Evolutionary conservation across 2,113 vertebrate genomes (phyloP).

Genomic region (Rhynchopsitta pachyrhyncha): DNA sequence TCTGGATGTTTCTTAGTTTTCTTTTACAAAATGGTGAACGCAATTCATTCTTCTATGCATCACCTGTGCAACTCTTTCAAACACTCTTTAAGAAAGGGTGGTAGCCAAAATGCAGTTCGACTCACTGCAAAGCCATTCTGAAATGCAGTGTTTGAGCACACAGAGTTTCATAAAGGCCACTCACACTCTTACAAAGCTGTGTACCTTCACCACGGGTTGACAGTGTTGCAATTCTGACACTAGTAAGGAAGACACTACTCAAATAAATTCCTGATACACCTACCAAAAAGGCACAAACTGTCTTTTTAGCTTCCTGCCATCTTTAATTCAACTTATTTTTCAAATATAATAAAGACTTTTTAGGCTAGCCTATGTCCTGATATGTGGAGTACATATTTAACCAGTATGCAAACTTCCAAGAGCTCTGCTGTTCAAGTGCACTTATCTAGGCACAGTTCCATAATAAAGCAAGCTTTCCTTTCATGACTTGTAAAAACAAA

Average conservation of each 20-base stretch:
- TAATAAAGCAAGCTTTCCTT: not conserved
- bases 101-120: not conserved
- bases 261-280: not conserved
- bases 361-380: not conserved
- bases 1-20: not conserved
- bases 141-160: not conserved
- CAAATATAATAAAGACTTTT: not conserved
- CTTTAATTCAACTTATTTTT: not conserved
- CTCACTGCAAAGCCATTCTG: not conserved
- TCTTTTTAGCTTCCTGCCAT: not conserved
- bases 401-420: not conserved
- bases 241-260: not conserved
- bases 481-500: not conserved
- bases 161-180: not conserved
- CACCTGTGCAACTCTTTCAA: not conserved
- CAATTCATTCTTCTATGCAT: not conserved
- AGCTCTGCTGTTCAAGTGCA: not conserved
- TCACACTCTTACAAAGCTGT: not conserved
- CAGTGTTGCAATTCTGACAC: not conserved
- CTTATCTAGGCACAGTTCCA: not conserved
- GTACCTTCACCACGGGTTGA: not conserved
- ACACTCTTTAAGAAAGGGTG: not conserved
- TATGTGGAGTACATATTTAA: not conserved
- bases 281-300: not conserved
- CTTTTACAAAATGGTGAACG: not conserved